phyloP scores from a whole-genome alignment of 1,140 invertebrate genomes.

The Druon quercuslanigerum region DNA sequence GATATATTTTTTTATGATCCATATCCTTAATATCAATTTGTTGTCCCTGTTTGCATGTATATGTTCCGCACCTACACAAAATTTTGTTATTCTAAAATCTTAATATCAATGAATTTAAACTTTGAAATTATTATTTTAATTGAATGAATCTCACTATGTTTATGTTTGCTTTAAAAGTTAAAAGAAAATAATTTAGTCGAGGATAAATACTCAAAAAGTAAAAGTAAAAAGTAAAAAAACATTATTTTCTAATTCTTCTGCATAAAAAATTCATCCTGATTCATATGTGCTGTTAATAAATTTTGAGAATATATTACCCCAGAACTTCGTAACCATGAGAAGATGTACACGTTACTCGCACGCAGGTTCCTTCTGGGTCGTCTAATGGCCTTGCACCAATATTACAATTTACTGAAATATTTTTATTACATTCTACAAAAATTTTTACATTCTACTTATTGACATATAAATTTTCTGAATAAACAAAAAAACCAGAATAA shows the following conservation, averaged over 20 bases:
- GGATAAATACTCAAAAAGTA: no score
- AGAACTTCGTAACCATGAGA: neutral
- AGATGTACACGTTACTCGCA: neutral
- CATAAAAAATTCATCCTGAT: no score
- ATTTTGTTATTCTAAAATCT: no score
- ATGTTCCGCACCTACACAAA: neutral
- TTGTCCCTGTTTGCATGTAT: neutral
- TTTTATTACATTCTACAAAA: neutral
- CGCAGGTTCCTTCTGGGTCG: conserved; percentile 13
- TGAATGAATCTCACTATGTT: no score
- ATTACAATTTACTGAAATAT: conserved; percentile 8
- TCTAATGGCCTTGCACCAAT: neutral
- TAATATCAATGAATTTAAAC: no score
- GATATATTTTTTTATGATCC: conserved; percentile 16
- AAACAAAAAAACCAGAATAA: no score
- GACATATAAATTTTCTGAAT: no score
- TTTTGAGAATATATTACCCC: conserved; percentile 1
- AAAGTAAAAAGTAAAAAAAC: no score
- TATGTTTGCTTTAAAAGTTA: no score
- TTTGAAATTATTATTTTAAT: no score
- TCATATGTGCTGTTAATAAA: no score
- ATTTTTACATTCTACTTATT: neutral
- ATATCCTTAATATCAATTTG: neutral
- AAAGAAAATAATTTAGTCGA: no score
- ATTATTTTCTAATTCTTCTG: neutral